phyloP scores from a whole-genome alignment of 1,140 invertebrate genomes.

The Chelonus insularis region DNA sequence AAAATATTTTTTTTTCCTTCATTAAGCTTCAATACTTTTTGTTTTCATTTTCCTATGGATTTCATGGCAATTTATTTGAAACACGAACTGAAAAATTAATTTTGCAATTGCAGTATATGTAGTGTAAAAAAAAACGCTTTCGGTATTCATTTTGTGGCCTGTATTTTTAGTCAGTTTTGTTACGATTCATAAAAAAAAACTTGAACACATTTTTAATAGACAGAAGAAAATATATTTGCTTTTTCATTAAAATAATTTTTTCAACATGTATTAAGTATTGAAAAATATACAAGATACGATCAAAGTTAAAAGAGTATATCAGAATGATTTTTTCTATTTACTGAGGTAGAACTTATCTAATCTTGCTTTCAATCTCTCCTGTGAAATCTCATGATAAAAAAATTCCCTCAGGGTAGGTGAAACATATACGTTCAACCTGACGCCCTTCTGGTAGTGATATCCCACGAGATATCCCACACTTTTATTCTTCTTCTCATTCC shows the following conservation, averaged over 20 bases:
- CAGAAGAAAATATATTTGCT: too few relatives aligned
- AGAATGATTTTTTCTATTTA: conserved; percentile 31
- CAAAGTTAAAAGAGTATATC: background rate
- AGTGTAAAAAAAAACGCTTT: too few relatives aligned
- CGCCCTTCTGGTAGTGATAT: background rate
- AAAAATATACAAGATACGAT: background rate
- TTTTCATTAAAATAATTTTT: background rate
- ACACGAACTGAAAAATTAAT: too few relatives aligned
- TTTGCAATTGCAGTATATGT: too few relatives aligned
- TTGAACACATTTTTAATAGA: too few relatives aligned
- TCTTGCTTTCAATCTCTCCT: conserved; percentile 38
- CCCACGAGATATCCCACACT: conserved; percentile 3
- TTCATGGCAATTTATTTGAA: too few relatives aligned
- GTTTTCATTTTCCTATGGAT: too few relatives aligned
- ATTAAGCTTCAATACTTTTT: too few relatives aligned
- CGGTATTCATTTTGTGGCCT: too few relatives aligned
- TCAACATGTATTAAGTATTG: background rate
- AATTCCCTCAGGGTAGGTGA: conserved; percentile 33
- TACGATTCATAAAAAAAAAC: too few relatives aligned
- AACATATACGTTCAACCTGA: conserved; percentile 17
- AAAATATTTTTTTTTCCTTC: too few relatives aligned
- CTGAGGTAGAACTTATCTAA: conserved; percentile 34
- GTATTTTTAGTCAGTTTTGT: too few relatives aligned
- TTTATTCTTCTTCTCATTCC: background rate
- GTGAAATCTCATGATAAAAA: conserved; percentile 40